Conservation (phyloP, 1,140 invertebrate genomes). For the Trichomalopsis sarcophagae region DNA sequence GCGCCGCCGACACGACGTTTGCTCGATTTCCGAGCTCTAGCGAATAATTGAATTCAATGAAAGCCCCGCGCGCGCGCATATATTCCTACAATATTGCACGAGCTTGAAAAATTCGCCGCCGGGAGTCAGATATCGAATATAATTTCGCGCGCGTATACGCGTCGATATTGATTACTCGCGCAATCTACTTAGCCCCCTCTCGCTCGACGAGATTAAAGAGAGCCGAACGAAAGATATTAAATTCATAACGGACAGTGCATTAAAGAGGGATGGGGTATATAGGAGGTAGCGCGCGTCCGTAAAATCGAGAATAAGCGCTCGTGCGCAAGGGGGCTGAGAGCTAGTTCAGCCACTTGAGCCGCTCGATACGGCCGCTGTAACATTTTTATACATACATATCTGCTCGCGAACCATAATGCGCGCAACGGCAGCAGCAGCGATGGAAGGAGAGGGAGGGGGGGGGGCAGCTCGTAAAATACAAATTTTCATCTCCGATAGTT, state of each 20-base stretch:
- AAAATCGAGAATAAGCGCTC: background rate
- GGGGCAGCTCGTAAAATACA: conserved; percentile 56
- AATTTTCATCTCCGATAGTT: conserved; percentile 49
- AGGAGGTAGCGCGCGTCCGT: too few relatives aligned
- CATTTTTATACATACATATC: conserved; percentile 2
- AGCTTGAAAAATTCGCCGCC: background rate
- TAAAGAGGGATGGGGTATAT: background rate
- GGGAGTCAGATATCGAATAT: background rate
- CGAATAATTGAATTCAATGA: too few relatives aligned
- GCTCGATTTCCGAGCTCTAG: too few relatives aligned
- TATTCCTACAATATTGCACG: too few relatives aligned
- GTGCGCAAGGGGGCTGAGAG: too few relatives aligned
- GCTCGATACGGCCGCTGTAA: conserved; percentile 3
- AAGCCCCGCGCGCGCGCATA: background rate
- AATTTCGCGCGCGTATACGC: background rate
- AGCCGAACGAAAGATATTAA: background rate
- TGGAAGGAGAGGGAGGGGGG: too few relatives aligned
- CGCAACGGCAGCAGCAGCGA: background rate
- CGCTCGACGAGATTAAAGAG: background rate
- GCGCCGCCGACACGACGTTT: background rate
- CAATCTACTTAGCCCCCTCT: background rate
- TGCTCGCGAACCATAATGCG: background rate
- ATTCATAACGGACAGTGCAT: background rate
- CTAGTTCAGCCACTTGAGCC: background rate
- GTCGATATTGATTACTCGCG: background rate